phyloP scores from a whole-genome alignment of 2,113 vertebrate species.

The Sus scrofa region T2T-Sscrofa CM000818.6:75885501-75886000 shows the following conservation, averaged over 20 bases:
- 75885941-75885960: constrained; percentile 22
- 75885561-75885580: not conserved
- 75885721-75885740: not conserved
- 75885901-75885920: constrained; percentile 46
- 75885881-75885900: constrained; percentile 51
- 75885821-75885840: not conserved
- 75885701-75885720: not conserved
- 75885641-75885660: not conserved
- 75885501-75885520: not conserved
- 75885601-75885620: not conserved
- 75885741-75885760: constrained; percentile 45
- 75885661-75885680: not conserved
- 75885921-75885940: constrained; percentile 2
- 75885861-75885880: constrained; percentile 35
- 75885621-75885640: not conserved
- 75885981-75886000: not conserved
- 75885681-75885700: not conserved
- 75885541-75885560: not conserved
- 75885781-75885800: constrained; percentile 37
- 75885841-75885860: constrained; percentile 45
- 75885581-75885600: not conserved
- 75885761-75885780: constrained; percentile 61
- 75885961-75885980: not conserved
- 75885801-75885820: constrained; percentile 62
- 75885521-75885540: not conserved